Conservation (phyloP, 1,140 invertebrate genomes). For the Aphaenogaster floridana region DNA sequence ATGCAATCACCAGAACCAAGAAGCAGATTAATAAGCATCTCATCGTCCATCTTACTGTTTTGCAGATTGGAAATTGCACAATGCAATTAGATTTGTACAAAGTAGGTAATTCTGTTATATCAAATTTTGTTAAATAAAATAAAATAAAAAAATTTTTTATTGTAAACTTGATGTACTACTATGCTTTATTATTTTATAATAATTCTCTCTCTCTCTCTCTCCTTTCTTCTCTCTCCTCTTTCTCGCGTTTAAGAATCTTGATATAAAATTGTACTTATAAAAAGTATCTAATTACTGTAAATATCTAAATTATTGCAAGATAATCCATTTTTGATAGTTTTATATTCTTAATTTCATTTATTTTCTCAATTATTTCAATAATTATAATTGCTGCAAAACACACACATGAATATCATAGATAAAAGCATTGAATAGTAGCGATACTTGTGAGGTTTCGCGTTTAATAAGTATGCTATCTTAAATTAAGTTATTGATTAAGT, state of each 20-base stretch:
- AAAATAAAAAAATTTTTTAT: not conserved
- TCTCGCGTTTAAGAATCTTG: not conserved
- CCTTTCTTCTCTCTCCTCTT: not conserved
- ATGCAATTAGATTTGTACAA: slow-evolving; percentile 14
- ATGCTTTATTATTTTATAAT: not conserved
- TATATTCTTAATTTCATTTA: not conserved
- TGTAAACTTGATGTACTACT: not conserved
- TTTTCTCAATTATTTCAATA: not conserved
- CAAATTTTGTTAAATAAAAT: not conserved
- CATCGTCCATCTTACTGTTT: not conserved
- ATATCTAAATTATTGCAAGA: not conserved
- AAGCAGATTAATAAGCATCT: slow-evolving; percentile 46
- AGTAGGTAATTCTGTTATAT: not conserved
- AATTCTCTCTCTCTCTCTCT: not conserved
- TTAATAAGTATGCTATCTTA: not conserved
- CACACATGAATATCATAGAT: no score
- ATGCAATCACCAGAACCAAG: slow-evolving; percentile 30
- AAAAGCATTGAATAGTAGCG: not conserved
- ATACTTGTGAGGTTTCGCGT: not conserved
- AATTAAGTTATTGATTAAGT: not conserved
- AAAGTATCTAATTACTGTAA: not conserved
- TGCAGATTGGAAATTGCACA: not conserved
- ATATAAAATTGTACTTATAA: not conserved
- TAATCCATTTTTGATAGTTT: not conserved
- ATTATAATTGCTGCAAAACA: not conserved